Evolutionary conservation across 2,797 vertebrate species (phyloP), one percentile per base, ranked within the genome.

Genomic region (Danio tinwini): DNA sequence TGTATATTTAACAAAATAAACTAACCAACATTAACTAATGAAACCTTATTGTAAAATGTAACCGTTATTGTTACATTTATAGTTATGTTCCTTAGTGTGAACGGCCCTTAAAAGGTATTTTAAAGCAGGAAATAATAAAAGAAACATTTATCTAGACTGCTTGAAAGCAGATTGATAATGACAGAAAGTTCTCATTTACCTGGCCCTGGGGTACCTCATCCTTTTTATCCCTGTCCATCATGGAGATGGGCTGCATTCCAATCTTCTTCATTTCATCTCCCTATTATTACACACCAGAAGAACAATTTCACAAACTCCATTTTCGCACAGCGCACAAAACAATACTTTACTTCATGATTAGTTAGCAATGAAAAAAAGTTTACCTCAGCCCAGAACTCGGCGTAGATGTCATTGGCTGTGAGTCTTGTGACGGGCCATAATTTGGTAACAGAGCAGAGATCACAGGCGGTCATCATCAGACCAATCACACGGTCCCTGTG

Each of bases 321-420:
- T 47, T 61, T 74, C 37, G 42, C 11, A 71, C 9, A 14, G 6
- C 2, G 0, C 7, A 40, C 39, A 19, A 56, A 55, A 58, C 29
- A 71, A 42, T 10, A 56, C 29, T 29, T 29, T n/a, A 29, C 1
- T 29, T 29, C 29, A 29, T 29, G 29, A 29, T 29, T 29, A 29
- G 29, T 29, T 29, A 29, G 1, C 29, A 29, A 1, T 29, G 29
- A 29, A 1, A 29, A 29, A 29, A 69, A 84, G 80, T 81, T 6
- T 95, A 99, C 98, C 96, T 99, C 98, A 56, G 96, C 95, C 98
- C 98, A 99, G 92, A 99, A 99, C 87, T 99, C 98, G 0, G 97
- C 97, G 70, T 99, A 99, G 90, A 99, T 99, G 83, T 99, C 98
- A 5, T 96, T 98, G 80, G 97, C 96, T 0, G 95, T 99, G 91